phyloP scores from a whole-genome alignment of 1,140 invertebrate genomes.

The Drosophila carrolli region DNA sequence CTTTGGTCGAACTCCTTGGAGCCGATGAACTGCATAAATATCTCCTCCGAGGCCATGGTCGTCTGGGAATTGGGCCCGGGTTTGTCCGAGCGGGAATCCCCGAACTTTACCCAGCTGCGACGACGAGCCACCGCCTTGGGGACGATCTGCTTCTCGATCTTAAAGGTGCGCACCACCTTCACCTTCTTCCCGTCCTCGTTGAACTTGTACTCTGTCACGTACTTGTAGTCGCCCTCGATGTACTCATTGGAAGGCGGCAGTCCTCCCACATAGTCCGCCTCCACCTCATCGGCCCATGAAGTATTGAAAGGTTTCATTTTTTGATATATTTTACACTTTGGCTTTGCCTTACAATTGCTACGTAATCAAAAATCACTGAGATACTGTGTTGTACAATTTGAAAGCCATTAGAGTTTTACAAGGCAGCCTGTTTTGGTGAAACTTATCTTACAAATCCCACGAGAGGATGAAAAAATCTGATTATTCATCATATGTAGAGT shows the following conservation, averaged over 20 bases:
- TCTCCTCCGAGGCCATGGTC: conserved; percentile 97
- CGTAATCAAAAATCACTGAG: background rate
- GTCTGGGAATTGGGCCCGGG: conserved; percentile 98
- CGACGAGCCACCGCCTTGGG: conserved; percentile 95
- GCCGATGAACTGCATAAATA: conserved; percentile 96
- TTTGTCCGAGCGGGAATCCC: conserved; percentile 94
- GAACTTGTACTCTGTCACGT: conserved; percentile 95
- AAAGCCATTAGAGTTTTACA: background rate
- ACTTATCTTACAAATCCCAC: background rate
- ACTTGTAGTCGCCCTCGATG: conserved; percentile 94
- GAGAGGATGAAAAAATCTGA: no score
- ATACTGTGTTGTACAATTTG: no score
- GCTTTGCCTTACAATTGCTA: background rate
- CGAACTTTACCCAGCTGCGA: conserved; percentile 98
- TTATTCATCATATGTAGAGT: no score
- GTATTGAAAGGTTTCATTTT: conserved; percentile 89
- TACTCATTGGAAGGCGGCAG: conserved; percentile 92
- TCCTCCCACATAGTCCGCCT: conserved; percentile 91
- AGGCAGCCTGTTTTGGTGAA: background rate
- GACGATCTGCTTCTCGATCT: conserved; percentile 95
- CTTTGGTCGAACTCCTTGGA: conserved; percentile 93
- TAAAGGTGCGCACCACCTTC: conserved; percentile 94
- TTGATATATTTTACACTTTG: background rate
- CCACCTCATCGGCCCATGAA: conserved; percentile 97
- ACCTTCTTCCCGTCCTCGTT: conserved; percentile 96